A percentile compares a stretch with the other conserved stretches of the same genome.
Evolutionary conservation across 2,888 invertebrate species (phyloP).

Genomic region (Eilema griseolum): DNA sequence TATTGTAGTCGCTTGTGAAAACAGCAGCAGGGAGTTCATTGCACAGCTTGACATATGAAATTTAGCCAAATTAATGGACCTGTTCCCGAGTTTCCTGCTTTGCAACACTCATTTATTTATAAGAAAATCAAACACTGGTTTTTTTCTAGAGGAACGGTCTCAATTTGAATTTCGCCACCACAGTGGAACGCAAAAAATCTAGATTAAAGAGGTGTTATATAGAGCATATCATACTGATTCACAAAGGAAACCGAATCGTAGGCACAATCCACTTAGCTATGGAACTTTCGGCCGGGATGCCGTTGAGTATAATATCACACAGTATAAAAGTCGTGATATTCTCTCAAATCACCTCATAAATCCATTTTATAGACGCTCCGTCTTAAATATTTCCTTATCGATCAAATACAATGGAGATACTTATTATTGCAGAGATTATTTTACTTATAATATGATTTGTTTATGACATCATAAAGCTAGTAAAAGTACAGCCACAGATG

Average conservation of each 20-base stretch:
- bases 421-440: not conserved
- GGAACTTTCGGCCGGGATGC: not conserved
- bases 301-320: constrained; percentile 4
- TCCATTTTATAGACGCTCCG: not conserved
- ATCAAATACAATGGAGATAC: not conserved
- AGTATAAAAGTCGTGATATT: constrained; percentile 3
- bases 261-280: not conserved
- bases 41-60: no score
- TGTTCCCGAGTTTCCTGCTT: no score
- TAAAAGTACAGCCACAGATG: no score
- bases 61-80: no score
- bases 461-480: not conserved
- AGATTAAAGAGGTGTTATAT: not conserved
- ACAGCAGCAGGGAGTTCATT: no score
- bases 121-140: not conserved
- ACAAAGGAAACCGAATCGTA: not conserved
- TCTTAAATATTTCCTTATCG: not conserved
- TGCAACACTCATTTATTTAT: no score
- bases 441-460: not conserved
- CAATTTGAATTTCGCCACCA: not conserved
- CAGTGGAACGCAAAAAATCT: not conserved
- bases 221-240: not conserved
- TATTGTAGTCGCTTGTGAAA: no score
- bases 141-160: not conserved
- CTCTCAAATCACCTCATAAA: not conserved